These are phyloP conservation scores for Saxidomus purpurata DNA, from an alignment of 1,140 invertebrate genomes.

Conservation along the genomic window DNA sequence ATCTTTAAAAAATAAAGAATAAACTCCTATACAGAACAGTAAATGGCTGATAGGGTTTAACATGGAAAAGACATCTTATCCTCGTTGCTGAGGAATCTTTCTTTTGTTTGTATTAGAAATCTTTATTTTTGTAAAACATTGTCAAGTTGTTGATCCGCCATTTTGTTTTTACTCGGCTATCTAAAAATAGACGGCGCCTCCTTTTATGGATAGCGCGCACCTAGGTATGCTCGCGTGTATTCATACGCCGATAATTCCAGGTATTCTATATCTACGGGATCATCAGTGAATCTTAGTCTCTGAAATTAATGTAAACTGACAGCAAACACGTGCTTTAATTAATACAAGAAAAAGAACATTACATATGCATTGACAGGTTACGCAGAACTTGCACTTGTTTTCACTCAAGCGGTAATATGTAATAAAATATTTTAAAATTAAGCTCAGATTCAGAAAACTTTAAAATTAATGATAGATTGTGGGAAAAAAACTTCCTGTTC, in stretches of 20 bases:
- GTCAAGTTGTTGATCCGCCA: constrained; percentile 51
- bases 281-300: constrained; percentile 33
- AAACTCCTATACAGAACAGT: too few relatives aligned
- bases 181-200: constrained; percentile 62
- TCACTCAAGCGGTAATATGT: not conserved
- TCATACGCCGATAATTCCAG: constrained; percentile 44
- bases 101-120: too few relatives aligned
- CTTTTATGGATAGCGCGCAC: constrained; percentile 67
- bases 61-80: too few relatives aligned
- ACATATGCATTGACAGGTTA: not conserved
- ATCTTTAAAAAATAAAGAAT: too few relatives aligned
- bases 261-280: constrained; percentile 45
- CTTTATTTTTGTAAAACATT: not conserved
- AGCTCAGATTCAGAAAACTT: not conserved
- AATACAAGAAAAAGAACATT: constrained; percentile 34
- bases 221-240: constrained; percentile 57
- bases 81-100: too few relatives aligned
- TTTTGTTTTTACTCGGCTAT: constrained; percentile 39
- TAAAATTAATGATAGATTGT: not conserved
- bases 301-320: constrained; percentile 55
- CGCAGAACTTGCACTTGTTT: not conserved
- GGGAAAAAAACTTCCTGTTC: not conserved
- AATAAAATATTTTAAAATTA: not conserved
- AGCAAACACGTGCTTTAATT: constrained; percentile 56
- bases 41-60: too few relatives aligned